These are phyloP conservation scores for Dimorphilus gyrociliatus DNA, from an alignment of 2,888 invertebrate genomes.

Conservation along the genomic window DNA sequence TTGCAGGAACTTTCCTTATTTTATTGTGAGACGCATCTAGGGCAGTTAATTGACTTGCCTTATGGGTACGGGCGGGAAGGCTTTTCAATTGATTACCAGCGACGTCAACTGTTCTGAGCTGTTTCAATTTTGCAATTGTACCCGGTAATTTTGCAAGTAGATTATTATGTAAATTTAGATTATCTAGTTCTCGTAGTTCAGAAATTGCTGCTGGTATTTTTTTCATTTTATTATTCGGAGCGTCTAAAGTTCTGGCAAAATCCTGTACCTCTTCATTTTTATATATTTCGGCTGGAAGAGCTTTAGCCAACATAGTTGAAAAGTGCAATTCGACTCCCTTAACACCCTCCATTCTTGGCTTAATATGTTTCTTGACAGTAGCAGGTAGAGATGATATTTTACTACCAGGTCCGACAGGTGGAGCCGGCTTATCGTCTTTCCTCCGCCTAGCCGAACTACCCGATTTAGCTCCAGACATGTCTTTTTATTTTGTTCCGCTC, in stretches of 20 bases:
- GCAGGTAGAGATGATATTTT: constrained; percentile 29
- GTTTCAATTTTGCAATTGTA: constrained; percentile 20
- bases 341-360: constrained; percentile 16
- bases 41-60: constrained; percentile 17
- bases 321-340: constrained; percentile 11
- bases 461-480: background rate
- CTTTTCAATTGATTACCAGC: constrained; percentile 27
- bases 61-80: constrained; percentile 29
- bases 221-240: constrained; percentile 30
- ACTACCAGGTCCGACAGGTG: constrained; percentile 34
- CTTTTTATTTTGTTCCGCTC: background rate
- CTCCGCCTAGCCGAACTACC: constrained; percentile 12
- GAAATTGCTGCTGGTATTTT: constrained; percentile 24
- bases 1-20: constrained; percentile 26
- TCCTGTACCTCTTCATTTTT: constrained; percentile 28
- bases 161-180: constrained; percentile 26
- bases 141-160: constrained; percentile 19
- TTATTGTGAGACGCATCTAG: constrained; percentile 23
- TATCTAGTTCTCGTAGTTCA: constrained; percentile 18
- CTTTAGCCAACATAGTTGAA: constrained; percentile 12
- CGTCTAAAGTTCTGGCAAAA: constrained; percentile 21
- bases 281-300: constrained; percentile 30
- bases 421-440: constrained; percentile 35
- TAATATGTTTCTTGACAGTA: constrained; percentile 24
- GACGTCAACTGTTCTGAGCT: constrained; percentile 19